Percentiles rank a stretch among this genome's conserved stretches.
phyloP scores from a whole-genome alignment of 2,888 invertebrate species.

The Ophion ventricosus region DNA sequence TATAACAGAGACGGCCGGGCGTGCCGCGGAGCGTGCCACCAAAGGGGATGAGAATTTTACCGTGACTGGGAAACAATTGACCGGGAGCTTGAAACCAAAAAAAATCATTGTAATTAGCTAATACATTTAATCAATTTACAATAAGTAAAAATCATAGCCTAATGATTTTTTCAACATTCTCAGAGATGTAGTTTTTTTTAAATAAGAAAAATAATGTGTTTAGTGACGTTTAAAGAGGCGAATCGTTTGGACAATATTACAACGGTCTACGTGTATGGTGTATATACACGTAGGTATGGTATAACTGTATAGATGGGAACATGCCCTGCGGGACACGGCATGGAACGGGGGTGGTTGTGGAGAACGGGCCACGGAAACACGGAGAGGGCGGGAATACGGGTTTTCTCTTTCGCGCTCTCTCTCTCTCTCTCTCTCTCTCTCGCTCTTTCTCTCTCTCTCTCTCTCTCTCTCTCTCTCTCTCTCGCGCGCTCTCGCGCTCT shows the following conservation, averaged over 20 bases:
- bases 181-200: constrained; percentile 73
- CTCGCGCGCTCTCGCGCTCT: constrained; percentile 20
- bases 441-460: constrained; percentile 36
- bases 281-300: neutral
- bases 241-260: constrained; percentile 74
- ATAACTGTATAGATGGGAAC: constrained; percentile 75
- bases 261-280: constrained; percentile 51
- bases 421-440: constrained; percentile 53
- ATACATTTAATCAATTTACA: neutral
- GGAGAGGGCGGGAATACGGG: constrained; percentile 81
- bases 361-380: constrained; percentile 82
- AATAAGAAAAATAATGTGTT: rapidly evolving
- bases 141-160: neutral
- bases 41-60: constrained; percentile 83
- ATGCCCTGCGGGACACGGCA: constrained; percentile 82
- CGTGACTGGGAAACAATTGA: constrained; percentile 77
- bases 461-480: constrained; percentile 52
- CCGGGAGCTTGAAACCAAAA: constrained; percentile 63
- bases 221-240: constrained; percentile 10
- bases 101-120: constrained; percentile 72
- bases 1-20: constrained; percentile 83
- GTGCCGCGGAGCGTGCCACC: constrained; percentile 83
- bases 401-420: constrained; percentile 62
- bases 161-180: neutral
- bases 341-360: constrained; percentile 82